Base-by-base conservation (phyloP, 2,113 vertebrate genomes). In the Notechis scutatus region DNA sequence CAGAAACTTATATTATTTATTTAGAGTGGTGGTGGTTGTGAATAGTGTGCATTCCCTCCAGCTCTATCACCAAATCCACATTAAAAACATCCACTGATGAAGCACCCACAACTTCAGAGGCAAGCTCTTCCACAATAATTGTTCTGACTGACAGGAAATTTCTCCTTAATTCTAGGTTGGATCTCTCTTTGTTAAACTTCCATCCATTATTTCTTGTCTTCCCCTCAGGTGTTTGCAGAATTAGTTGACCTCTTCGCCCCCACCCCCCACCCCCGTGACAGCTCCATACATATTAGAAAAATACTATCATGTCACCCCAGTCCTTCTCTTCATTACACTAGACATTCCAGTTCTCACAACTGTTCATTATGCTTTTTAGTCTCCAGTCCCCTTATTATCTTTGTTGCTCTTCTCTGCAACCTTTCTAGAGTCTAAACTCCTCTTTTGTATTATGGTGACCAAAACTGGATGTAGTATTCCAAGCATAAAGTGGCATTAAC, bases 251-350 rank as follows among this genome's bases (percentile, higher is more conserved):
- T 2, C 20, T 21, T n/a, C n/a, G n/a, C n/a, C 6, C 9, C 26
- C 0, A 1, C 56, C 56, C 6, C 57, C 4, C 4, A 5, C 29
- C 4, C 29, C 26, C 1, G 0, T n/a, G 26, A 69, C 29, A n/a
- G 29, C 61, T 14, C 29, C 64, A 69, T 5, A 69, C 64, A 61
- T 61, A 26, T 26, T 61, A 69, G 29, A 69, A 69, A 12, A 69
- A 26, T 69, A 69, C 64, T 34, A 34, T 69, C 29, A 34, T 69
- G 29, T 69, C 64, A 69, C 64, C 29, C 12, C 4, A 34, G 29
- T 69, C 29, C 4, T 69, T 69, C 12, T 69, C 29, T 69, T 69
- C 26, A 5, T 69, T 69, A 18, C 29, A 2, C 2, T 69, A 69
- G 29, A 34, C 64, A 69, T 69, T 69, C 14, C 64, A 69, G 64